Evolutionary conservation across 2,113 vertebrate species (phyloP), one percentile per base, ranked within the genome.

Genomic region (Meles meles): DNA sequence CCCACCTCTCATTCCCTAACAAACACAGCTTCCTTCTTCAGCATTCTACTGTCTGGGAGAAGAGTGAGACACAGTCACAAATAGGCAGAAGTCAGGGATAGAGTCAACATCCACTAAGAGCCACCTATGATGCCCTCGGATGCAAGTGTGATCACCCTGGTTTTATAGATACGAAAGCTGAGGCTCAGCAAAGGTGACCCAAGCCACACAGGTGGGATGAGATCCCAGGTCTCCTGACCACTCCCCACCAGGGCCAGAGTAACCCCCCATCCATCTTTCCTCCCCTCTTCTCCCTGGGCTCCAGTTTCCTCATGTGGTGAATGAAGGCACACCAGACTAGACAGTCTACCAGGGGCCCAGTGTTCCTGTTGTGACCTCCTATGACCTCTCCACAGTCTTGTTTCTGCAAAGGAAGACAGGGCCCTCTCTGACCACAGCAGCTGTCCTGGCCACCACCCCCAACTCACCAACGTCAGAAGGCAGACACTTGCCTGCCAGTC

Each of bases 361-460:
- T 5, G 21, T 49, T 94, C 34, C 90, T 86, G 65, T 42, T 57
- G 37, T 34, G 55, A 88, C 39, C 74, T 42, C 29, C 55, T 47
- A 17, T 47, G 42, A 86, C 71, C 77, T 82, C 63, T 67, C 69
- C 55, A 94, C 20, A 90, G 61, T 37, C 47, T 80, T 37, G 31
- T 79, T 80, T 79, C 44, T 86, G 11, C 63, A 87, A 89, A 90
- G 71, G 59, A 31, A 89, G 21, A 87, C 10, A 55, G 42, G 52
- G 79, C 10, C n/a, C 42, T 31, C 49, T 74, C 84, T 82, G 61
- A 74, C 82, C 63, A 47, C 25, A 52, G 79, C 96, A 97, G 85
- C 88, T 94, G 96, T 86, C 34, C 47, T 39, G 47, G 27, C 67
- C n/a, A 29, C 37, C 65, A 31, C 17, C 31, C 49, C 20, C 31